Conservation (phyloP, 64 coral and sea anemone genomes). For the Catalaphyllia jardinei region DNA sequence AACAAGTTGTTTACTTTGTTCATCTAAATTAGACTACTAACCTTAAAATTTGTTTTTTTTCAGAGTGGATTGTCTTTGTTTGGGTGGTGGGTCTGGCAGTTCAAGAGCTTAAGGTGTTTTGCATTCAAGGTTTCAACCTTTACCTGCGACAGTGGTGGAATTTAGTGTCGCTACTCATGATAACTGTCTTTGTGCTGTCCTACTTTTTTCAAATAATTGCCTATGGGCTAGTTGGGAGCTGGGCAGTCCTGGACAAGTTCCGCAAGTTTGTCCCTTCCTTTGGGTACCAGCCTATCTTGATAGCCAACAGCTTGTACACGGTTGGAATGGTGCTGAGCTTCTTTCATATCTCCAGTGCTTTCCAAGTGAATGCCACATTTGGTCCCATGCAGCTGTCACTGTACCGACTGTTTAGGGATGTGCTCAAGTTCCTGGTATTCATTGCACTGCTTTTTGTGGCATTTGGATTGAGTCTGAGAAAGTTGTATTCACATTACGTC, state of each 20-base stretch:
- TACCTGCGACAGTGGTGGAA: slow-evolving; percentile 81
- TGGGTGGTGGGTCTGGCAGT: slow-evolving; percentile 60
- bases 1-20: too few species aligned
- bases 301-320: slow-evolving; percentile 68
- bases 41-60: slow-evolving; percentile 2
- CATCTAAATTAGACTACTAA: neutral
- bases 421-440: slow-evolving; percentile 79
- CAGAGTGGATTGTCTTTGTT: slow-evolving; percentile 62
- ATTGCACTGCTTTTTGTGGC: slow-evolving; percentile 72
- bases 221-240: slow-evolving; percentile 51
- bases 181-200: slow-evolving; percentile 49
- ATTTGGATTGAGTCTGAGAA: slow-evolving; percentile 75
- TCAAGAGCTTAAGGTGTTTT: slow-evolving; percentile 66
- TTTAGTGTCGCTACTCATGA: slow-evolving; percentile 55
- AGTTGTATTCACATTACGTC: slow-evolving; percentile 79
- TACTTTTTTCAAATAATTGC: slow-evolving; percentile 53
- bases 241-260: slow-evolving; percentile 59
- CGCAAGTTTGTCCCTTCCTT: slow-evolving; percentile 3
- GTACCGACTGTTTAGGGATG: slow-evolving; percentile 67
- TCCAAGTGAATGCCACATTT: slow-evolving; percentile 72
- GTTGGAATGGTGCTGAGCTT: slow-evolving; percentile 80
- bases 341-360: slow-evolving; percentile 63
- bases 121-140: slow-evolving; percentile 35
- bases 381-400: slow-evolving; percentile 80
- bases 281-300: slow-evolving; percentile 47